Evolutionary conservation across 2,113 vertebrate genomes (phyloP), one percentile per base, ranked within the genome.

Genomic region (Colistium nudipinnis): DNA sequence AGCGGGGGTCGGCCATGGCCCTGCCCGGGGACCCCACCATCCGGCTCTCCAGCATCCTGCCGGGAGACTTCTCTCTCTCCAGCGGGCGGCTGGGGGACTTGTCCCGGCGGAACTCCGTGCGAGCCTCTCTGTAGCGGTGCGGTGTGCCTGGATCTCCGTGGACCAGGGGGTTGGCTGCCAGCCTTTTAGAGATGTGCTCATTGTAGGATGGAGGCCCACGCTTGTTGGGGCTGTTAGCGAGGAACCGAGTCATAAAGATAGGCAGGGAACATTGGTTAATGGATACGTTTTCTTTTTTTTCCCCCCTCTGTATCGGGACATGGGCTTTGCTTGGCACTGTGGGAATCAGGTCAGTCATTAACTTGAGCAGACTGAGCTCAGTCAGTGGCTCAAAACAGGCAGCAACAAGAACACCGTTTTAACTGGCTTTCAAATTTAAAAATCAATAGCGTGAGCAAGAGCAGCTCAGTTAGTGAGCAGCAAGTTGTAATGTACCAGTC

Each of bases 141-240:
- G 98, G 97, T 11, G 96, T 98, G 88, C 97, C 96, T 43, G 96
- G 94, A 17, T 95, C 95, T 57, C 97, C 95, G 0, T 95, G 94
- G 0, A 92, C 92, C 0, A 92, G 93, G 0, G 97, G 96, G 78
- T 96, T 96, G 33, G 95, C 92, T 0, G 97, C 98, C 83, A 98
- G 93, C 0, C 96, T 92, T 91, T 99, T 99, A 76, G 98, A 97
- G 88, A 99, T 98, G 94, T 99, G 97, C 94, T 99, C 98, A 11
- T 96, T 99, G 91, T 99, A 99, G 0, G 97, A 94, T 5, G 98
- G 98, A 1, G 97, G 98, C 9, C 98, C 97, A 7, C 98, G 95
- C 87, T 99, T 99, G 91, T 98, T 99, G 1, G 98, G 98, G 85
- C 97, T 99, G 80, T 89, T 68, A 71, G 55, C 65, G 36, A 76